Conservation (phyloP, 2,113 vertebrate genomes). For the Centropus unirufus region DNA sequence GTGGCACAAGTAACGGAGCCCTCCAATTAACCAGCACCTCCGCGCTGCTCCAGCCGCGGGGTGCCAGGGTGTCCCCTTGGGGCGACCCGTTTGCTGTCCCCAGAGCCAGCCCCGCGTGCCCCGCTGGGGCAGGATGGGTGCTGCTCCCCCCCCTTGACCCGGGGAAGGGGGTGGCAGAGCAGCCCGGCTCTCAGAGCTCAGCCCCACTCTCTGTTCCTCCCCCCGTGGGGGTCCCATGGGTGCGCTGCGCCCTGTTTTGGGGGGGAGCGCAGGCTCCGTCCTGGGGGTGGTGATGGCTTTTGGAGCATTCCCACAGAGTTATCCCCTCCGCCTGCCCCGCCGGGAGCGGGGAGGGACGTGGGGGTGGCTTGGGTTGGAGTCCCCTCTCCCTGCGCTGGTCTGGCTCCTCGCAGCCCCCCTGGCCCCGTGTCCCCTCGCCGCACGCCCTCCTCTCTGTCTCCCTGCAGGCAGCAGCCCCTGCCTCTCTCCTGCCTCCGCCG, state of each 20-base stretch:
- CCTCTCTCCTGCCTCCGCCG: background rate
- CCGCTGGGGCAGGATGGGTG: background rate
- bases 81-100: background rate
- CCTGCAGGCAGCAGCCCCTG: background rate
- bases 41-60: rapidly evolving
- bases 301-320: background rate
- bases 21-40: background rate
- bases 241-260: background rate
- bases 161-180: background rate
- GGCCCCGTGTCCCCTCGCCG: rapidly evolving
- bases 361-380: background rate
- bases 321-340: background rate
- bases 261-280: background rate
- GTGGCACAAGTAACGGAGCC: background rate
- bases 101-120: background rate
- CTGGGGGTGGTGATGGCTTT: background rate
- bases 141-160: background rate
- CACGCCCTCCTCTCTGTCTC: background rate
- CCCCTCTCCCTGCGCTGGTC: no score
- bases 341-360: background rate
- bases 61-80: background rate
- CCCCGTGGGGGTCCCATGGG: rapidly evolving
- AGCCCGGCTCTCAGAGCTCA: background rate
- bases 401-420: background rate
- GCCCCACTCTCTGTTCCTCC: background rate